Evolutionary conservation across 2,113 vertebrate species (phyloP).

Genomic region (Coregonus clupeaformis): DNA sequence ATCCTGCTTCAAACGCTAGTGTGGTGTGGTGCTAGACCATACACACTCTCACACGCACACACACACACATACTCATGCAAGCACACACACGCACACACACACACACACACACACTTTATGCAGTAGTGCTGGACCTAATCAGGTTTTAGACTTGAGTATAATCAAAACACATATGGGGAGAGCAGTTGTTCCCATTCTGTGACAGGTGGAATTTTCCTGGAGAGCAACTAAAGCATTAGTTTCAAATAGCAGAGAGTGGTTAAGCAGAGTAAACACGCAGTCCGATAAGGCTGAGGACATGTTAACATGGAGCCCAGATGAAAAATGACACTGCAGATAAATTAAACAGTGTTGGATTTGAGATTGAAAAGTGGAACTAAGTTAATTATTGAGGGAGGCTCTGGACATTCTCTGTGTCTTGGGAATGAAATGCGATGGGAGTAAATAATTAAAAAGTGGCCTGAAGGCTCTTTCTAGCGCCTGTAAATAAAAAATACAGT

Average conservation of each 20-base stretch:
- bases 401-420: background rate
- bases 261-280: background rate
- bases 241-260: background rate
- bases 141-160: too few species aligned
- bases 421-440: slow-evolving; percentile 7
- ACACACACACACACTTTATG: background rate
- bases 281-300: slow-evolving; percentile 5
- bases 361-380: background rate
- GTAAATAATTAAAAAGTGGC: slow-evolving; percentile 29
- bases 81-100: too few species aligned
- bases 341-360: background rate
- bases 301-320: slow-evolving; percentile 25
- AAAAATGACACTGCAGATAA: background rate
- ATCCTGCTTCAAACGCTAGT: background rate
- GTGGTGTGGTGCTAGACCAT: background rate
- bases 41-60: background rate
- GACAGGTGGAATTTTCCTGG: background rate
- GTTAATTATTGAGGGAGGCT: slow-evolving; percentile 6
- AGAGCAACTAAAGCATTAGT: background rate
- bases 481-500: slow-evolving; percentile 11
- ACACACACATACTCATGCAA: too few species aligned
- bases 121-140: too few species aligned
- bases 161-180: too few species aligned
- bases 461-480: background rate
- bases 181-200: background rate